Percentiles rank a stretch among this genome's conserved stretches.
These are phyloP conservation scores for Papilio protenor DNA, from an alignment of 2,888 invertebrate species.

Conservation along the genomic window DNA sequence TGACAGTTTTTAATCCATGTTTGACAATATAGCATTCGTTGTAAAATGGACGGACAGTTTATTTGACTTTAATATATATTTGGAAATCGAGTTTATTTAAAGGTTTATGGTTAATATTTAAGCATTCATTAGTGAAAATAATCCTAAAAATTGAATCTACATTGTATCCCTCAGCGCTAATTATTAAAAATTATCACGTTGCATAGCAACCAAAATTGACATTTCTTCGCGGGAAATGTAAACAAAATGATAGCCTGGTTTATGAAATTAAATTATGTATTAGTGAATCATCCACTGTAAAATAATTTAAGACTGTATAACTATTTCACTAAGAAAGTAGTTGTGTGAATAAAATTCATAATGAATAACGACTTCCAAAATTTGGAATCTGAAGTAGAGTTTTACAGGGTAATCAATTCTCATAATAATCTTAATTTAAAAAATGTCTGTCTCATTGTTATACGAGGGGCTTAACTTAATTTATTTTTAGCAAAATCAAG, in stretches of 20 bases:
- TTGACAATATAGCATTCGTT: background rate
- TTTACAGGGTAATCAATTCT: conserved; percentile 73
- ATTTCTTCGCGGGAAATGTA: conserved; percentile 72
- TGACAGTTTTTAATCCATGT: background rate
- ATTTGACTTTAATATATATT: background rate
- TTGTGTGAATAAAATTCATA: background rate
- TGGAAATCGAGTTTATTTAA: background rate
- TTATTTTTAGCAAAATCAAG: conserved; percentile 70
- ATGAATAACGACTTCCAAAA: conserved; percentile 47
- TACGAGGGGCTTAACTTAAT: background rate
- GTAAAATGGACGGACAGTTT: background rate
- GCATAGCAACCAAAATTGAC: conserved; percentile 65
- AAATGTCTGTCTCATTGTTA: background rate
- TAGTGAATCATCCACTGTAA: background rate
- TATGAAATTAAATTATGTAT: conserved; percentile 26
- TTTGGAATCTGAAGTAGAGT: conserved; percentile 78
- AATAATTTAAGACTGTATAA: background rate
- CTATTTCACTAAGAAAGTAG: background rate
- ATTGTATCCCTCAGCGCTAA: too few species aligned
- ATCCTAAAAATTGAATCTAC: background rate
- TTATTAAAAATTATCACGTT: conserved; percentile 49
- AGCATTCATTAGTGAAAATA: background rate
- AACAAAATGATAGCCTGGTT: conserved; percentile 59
- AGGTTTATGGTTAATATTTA: background rate
- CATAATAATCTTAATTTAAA: background rate